Evolutionary conservation across 2,797 vertebrate genomes (phyloP).

Genomic region (Anguilla marmorata): DNA sequence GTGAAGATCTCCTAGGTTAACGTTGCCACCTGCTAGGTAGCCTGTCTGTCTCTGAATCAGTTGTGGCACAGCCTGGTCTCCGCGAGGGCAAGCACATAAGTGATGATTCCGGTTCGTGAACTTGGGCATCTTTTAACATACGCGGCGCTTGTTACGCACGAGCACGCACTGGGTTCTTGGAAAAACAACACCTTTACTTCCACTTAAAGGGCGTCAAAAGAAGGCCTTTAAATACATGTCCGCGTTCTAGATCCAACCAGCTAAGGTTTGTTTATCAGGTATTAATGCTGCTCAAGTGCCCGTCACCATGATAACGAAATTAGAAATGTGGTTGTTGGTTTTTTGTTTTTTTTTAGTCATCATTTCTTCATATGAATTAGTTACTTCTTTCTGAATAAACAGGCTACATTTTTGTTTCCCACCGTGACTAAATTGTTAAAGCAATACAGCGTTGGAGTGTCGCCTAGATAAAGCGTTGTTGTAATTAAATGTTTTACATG

Average conservation of each 20-base stretch:
- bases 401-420: not conserved
- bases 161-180: not conserved
- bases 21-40: constrained; percentile 24
- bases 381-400: not conserved
- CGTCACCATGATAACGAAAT: not conserved
- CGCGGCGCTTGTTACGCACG: not conserved
- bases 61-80: not conserved
- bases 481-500: constrained; percentile 1
- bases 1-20: constrained; percentile 17
- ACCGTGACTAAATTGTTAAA: not conserved
- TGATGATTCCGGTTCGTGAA: not conserved
- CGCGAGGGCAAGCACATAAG: not conserved
- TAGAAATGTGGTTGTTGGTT: not conserved
- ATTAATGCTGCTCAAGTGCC: not conserved
- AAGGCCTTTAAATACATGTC: not conserved
- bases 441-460: not conserved
- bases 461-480: not conserved
- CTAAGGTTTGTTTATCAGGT: not conserved
- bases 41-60: not conserved
- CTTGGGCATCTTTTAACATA: not conserved
- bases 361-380: not conserved
- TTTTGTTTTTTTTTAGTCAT: not conserved
- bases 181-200: not conserved
- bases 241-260: not conserved
- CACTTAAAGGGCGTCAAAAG: not conserved